Evolutionary conservation across 1,140 invertebrate species (phyloP).

Genomic region (Eupeodes corollae): DNA sequence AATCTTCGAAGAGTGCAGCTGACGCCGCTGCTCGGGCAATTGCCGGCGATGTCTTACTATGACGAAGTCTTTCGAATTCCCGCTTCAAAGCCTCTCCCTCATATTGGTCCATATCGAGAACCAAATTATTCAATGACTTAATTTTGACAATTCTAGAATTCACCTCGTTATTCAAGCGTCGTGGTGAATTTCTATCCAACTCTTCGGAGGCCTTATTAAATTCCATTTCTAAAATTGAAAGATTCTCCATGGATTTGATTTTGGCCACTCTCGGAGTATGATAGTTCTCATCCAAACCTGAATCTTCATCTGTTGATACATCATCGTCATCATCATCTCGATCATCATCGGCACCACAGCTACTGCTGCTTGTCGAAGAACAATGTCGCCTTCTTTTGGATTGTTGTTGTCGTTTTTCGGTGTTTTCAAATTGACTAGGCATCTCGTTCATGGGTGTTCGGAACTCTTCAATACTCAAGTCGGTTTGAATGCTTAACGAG

Average conservation of each 20-base stretch:
- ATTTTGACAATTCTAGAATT: constrained; percentile 29
- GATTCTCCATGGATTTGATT: constrained; percentile 35
- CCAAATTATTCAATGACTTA: constrained; percentile 31
- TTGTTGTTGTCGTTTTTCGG: neutral
- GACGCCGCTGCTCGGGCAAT: constrained; percentile 22
- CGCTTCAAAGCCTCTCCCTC: constrained; percentile 22
- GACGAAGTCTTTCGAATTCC: constrained; percentile 25
- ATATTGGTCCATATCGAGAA: constrained; percentile 26
- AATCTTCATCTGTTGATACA: constrained; percentile 24
- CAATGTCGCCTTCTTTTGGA: constrained; percentile 11
- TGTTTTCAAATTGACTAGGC: constrained; percentile 5
- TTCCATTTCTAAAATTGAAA: constrained; percentile 34
- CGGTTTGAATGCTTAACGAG: constrained; percentile 14
- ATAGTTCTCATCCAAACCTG: constrained; percentile 32
- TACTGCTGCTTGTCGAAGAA: constrained; percentile 20
- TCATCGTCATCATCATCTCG: constrained; percentile 9
- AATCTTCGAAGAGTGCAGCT: constrained; percentile 11
- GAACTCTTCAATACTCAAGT: constrained; percentile 19
- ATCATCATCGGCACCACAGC: constrained; percentile 19
- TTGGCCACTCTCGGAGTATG: constrained; percentile 32
- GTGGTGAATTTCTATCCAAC: constrained; percentile 30
- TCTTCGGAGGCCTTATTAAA: constrained; percentile 33
- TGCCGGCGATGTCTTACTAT: constrained; percentile 4
- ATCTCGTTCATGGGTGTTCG: constrained; percentile 27
- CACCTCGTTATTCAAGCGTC: constrained; percentile 18